Evolutionary conservation across 2,888 invertebrate genomes (phyloP).

Genomic region (Lasioglossum vierecki): DNA sequence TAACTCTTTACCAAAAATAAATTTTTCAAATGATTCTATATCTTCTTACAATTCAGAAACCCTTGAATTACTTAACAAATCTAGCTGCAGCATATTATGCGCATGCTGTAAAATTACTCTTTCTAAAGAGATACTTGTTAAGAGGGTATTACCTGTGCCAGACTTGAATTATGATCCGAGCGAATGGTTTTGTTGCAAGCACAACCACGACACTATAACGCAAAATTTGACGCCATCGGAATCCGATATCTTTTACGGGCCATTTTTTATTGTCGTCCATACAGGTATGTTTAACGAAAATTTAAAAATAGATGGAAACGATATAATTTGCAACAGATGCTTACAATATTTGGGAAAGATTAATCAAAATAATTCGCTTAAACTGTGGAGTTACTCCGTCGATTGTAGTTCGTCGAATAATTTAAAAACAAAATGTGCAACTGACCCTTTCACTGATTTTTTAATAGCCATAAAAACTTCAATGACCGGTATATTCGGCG

Average conservation of each 20-base stretch:
- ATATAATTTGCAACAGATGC: conserved; percentile 77
- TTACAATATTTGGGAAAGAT: conserved; percentile 74
- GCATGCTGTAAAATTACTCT: conserved; percentile 76
- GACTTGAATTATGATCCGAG: conserved; percentile 77
- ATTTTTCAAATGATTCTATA: conserved; percentile 19
- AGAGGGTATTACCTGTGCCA: conserved; percentile 78
- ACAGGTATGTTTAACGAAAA: conserved; percentile 68
- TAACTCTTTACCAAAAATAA: conserved; percentile 40
- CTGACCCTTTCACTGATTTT: conserved; percentile 77
- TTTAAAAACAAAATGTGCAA: conserved; percentile 44
- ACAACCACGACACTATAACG: conserved; percentile 59
- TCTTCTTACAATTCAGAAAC: conserved; percentile 15
- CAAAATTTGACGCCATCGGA: conserved; percentile 71
- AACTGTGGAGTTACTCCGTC: conserved; percentile 80
- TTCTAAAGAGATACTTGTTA: conserved; percentile 71
- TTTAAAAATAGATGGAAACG: conserved; percentile 68
- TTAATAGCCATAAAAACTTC: conserved; percentile 73
- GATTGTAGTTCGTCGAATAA: conserved; percentile 66
- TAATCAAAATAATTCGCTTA: conserved; percentile 69
- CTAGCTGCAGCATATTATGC: conserved; percentile 70
- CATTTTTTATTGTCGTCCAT: conserved; percentile 74
- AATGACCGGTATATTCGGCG: conserved; percentile 72
- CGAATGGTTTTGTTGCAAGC: conserved; percentile 82
- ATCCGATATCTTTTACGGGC: conserved; percentile 78
- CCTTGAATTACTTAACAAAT: conserved; percentile 26